These are phyloP conservation scores for Eugnorisma glareosa DNA, from an alignment of 2,888 invertebrate species.

Conservation along the genomic window DNA sequence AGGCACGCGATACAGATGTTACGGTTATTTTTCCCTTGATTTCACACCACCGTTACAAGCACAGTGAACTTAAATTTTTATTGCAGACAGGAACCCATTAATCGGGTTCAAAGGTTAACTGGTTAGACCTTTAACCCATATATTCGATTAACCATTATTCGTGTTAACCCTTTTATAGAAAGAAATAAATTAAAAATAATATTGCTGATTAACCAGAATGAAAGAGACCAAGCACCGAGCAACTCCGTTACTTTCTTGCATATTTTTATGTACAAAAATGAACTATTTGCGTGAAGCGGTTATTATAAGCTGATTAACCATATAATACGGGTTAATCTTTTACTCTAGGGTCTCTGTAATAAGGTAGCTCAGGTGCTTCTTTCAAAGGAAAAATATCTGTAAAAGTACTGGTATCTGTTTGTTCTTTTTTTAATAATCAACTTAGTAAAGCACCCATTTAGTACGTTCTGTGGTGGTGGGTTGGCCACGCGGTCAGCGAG, in stretches of 20 bases:
- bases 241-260: no score
- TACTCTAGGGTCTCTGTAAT: background rate
- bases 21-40: background rate
- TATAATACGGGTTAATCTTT: background rate
- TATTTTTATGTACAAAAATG: no score
- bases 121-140: no score
- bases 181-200: no score
- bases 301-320: background rate
- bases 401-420: background rate
- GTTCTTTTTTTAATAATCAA: background rate
- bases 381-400: background rate
- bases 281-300: no score
- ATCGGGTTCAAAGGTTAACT: background rate
- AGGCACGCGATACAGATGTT: background rate
- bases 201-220: no score
- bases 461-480: slow-evolving; percentile 29
- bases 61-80: background rate
- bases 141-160: no score
- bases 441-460: slow-evolving; percentile 31
- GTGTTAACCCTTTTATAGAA: no score
- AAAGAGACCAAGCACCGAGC: no score
- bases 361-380: background rate
- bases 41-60: background rate
- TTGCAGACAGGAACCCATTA: background rate
- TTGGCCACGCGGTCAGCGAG: slow-evolving; percentile 57